phyloP scores from a whole-genome alignment of 2,113 vertebrate genomes.

The Alethe diademata region DNA sequence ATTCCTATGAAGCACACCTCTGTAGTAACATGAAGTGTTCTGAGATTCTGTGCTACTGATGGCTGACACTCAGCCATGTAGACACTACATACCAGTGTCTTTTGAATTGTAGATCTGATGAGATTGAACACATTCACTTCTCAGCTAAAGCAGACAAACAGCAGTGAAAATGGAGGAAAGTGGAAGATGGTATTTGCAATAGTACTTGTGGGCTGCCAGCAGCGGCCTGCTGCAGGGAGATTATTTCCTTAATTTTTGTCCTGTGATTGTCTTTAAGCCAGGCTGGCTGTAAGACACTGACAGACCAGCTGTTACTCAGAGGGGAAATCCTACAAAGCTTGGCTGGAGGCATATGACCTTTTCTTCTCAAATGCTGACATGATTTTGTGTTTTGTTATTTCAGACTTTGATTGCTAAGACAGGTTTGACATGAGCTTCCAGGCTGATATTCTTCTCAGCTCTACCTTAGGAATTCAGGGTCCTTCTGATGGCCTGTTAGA shows the following conservation, averaged over 20 bases:
- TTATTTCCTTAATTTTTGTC: not conserved
- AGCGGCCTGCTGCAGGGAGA: not conserved
- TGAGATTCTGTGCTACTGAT: not conserved
- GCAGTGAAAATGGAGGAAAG: not conserved
- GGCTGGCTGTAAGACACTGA: not conserved
- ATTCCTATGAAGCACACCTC: not conserved
- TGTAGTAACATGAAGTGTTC: not conserved
- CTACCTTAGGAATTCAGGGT: not conserved
- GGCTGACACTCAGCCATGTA: not conserved
- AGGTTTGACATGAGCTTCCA: not conserved
- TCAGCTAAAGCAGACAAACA: not conserved
- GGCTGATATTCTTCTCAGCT: not conserved
- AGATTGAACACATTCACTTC: not conserved
- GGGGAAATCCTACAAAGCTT: not conserved
- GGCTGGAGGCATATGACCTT: not conserved
- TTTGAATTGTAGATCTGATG: not conserved
- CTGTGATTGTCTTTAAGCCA: not conserved
- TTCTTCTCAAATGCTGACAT: not conserved
- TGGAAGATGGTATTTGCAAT: accelerated
- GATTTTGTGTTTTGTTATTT: not conserved
- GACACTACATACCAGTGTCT: not conserved
- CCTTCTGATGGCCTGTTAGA: not conserved
- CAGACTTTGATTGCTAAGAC: not conserved
- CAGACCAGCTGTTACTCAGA: not conserved
- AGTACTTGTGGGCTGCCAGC: not conserved